A percentile compares a stretch with the other conserved stretches of the same genome.
Conservation (phyloP, 2,888 invertebrate species). For the Corythucha ciliata region DNA sequence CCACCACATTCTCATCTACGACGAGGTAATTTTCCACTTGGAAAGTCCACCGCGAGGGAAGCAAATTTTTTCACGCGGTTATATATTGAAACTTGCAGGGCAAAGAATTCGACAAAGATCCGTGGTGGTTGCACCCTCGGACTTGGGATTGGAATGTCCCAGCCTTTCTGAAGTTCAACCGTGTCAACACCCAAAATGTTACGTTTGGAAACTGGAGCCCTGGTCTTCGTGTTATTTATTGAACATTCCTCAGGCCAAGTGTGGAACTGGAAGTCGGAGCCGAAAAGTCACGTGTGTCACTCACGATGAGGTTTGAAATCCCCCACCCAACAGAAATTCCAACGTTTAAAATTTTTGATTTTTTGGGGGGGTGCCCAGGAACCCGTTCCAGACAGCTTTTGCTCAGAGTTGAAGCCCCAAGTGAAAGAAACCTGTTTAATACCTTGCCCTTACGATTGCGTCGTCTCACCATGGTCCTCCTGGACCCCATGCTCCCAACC, state of each 20-base stretch:
- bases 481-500: slow-evolving; percentile 47
- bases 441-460: slow-evolving; percentile 60
- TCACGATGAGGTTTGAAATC: slow-evolving; percentile 43
- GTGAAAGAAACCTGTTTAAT: slow-evolving; percentile 51
- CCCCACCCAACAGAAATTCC: background rate
- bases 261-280: slow-evolving; percentile 52
- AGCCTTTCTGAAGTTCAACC: slow-evolving; percentile 49
- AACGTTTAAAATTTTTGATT: background rate
- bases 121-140: slow-evolving; percentile 39
- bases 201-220: slow-evolving; percentile 46
- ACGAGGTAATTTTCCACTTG: slow-evolving; percentile 25
- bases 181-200: slow-evolving; percentile 47
- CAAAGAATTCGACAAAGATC: slow-evolving; percentile 38
- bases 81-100: slow-evolving; percentile 32
- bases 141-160: slow-evolving; percentile 40
- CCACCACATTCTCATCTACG: slow-evolving; percentile 22
- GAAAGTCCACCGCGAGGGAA: background rate
- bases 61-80: background rate
- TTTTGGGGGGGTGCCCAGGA: slow-evolving; percentile 40
- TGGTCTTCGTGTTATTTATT: slow-evolving; percentile 49
- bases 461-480: slow-evolving; percentile 53
- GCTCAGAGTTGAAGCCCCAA: slow-evolving; percentile 45
- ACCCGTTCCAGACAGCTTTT: slow-evolving; percentile 48
- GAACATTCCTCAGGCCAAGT: slow-evolving; percentile 42
- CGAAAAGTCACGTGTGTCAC: slow-evolving; percentile 50